These are phyloP conservation scores for Linyphia triangularis DNA, from an alignment of 2,888 invertebrate species.

Conservation along the genomic window DNA sequence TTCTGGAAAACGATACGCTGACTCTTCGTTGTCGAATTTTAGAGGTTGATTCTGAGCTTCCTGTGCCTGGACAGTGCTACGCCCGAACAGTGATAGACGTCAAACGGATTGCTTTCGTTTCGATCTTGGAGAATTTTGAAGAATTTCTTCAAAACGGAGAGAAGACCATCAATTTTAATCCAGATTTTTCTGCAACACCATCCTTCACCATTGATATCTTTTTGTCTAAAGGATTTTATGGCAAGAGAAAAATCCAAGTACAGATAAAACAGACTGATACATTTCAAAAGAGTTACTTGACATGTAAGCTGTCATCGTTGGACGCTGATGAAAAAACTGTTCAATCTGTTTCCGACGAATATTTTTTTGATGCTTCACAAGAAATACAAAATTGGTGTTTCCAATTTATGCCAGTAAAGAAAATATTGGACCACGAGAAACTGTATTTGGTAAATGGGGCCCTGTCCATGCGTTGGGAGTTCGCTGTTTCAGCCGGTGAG, in stretches of 20 bases:
- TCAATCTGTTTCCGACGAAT: too few species aligned
- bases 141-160: not conserved
- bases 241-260: not conserved
- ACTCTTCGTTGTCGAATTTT: not conserved
- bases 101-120: not conserved
- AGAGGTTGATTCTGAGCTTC: not conserved
- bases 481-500: not conserved
- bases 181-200: not conserved
- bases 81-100: not conserved
- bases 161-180: not conserved
- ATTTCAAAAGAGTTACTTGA: not conserved
- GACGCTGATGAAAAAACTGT: not conserved
- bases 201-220: not conserved
- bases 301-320: not conserved
- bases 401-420: not conserved
- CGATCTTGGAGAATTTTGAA: not conserved
- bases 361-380: not conserved
- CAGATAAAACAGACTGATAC: not conserved
- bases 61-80: not conserved
- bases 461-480: not conserved
- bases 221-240: not conserved
- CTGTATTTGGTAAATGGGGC: too few species aligned
- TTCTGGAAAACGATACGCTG: not conserved
- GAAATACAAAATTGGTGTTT: not conserved
- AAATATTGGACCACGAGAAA: not conserved